Base-by-base conservation (phyloP, 2,888 invertebrate genomes). In the Dione vanillae region DNA sequence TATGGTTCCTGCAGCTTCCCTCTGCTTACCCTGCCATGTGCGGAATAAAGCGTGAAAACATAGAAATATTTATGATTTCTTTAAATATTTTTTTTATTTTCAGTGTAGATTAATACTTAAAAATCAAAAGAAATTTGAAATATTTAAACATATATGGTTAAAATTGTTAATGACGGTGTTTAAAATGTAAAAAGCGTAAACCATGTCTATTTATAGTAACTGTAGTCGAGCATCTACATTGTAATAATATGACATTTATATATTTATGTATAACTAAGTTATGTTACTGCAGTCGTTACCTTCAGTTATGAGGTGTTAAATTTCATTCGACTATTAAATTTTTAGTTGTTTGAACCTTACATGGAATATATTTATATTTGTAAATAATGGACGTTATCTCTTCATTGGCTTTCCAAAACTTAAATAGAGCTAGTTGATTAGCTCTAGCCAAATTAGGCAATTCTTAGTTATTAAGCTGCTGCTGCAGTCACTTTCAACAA, bases 251-350 rank as follows among this genome's bases (percentile, higher is more conserved):
- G 11, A 11, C 49, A 49, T 49, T 19, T 7, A 19, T 51, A 20
- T 19, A 51, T 27, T 27, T 16, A 47, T 27, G 8, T 14, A 27
- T 35, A 14, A 14, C 9, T 52, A 27, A n/a, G 0, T 12, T 43
- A 27, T 5, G 27, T 27, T 19, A 49, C 11, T 49, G 49, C 35
- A 35, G 9, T 16, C 35, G 54, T 54, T 37, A 54, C 37, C 54
- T 54, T 54, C 35, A 54, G n/a, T 54, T 37, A 54, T 7, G 37
- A 54, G 35, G 54, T 37, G 54, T 54, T 37, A 37, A 54, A 35
- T 54, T 54, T 35, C 54, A 16, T 54, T 37, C n/a, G 35, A 35
- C 37, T 35, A 54, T 54, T 54, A 54, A 54, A n/a, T 35, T 54
- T n/a, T 37, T n/a, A 10, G 9, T 49, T 19, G 47, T 49, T 54